phyloP scores from a whole-genome alignment of 2,113 vertebrate genomes.

The Crotalus viridis region DNA sequence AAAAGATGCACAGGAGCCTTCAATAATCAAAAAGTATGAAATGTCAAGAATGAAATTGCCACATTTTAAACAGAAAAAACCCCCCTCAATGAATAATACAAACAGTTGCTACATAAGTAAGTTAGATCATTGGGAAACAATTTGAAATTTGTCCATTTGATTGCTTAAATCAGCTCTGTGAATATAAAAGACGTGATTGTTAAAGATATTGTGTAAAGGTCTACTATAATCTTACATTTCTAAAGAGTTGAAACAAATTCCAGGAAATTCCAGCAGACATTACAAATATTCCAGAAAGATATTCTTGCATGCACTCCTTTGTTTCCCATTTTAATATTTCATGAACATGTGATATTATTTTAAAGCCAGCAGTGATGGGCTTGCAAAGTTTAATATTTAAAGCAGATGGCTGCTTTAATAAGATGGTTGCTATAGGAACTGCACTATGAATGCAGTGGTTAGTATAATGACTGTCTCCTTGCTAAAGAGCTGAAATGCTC shows the following conservation, averaged over 20 bases:
- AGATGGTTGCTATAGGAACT: constrained; percentile 81
- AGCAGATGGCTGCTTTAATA: constrained; percentile 84
- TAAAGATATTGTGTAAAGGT: not conserved
- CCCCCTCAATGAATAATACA: not conserved
- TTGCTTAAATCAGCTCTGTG: not conserved
- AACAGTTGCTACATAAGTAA: not conserved
- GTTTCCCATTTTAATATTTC: constrained; percentile 73
- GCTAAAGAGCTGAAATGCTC: constrained; percentile 71
- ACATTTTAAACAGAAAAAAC: constrained; percentile 23
- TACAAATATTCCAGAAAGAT: constrained; percentile 3
- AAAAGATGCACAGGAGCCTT: not conserved
- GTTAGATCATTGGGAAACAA: not conserved
- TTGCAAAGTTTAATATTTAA: constrained; percentile 80
- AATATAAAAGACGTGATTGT: not conserved
- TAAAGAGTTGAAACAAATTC: constrained; percentile 5
- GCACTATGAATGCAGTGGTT: constrained; percentile 77
- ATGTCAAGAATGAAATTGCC: constrained; percentile 20
- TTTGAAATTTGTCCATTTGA: constrained; percentile 16
- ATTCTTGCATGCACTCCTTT: constrained; percentile 52
- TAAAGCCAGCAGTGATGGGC: constrained; percentile 59
- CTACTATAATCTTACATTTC: constrained; percentile 13
- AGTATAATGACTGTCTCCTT: constrained; percentile 70
- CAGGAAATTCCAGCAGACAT: constrained; percentile 12
- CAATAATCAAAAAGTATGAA: not conserved
- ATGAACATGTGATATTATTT: constrained; percentile 73